phyloP scores from a whole-genome alignment of 2,797 vertebrate species.

The Valencia hispanica region DNA sequence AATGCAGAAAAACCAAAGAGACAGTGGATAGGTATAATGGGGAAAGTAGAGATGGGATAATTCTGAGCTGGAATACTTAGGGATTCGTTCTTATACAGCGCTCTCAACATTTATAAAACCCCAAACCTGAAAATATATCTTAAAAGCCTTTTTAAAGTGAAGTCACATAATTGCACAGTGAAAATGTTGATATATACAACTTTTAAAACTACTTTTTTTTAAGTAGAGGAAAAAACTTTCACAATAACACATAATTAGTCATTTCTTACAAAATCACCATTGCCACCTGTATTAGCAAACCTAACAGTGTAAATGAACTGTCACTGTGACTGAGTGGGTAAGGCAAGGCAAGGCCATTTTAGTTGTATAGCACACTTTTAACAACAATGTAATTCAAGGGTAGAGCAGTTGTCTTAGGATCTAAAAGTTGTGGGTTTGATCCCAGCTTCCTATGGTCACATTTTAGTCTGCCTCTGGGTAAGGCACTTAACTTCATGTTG shows the following conservation, averaged over 20 bases:
- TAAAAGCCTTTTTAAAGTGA: background rate
- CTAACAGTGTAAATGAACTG: background rate
- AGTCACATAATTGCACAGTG: background rate
- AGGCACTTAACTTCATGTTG: too few species aligned
- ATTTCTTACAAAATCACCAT: background rate
- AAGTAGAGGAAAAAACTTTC: background rate
- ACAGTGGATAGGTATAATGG: slow-evolving; percentile 20
- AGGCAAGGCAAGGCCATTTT: too few species aligned
- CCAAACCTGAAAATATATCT: background rate
- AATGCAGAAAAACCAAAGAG: slow-evolving; percentile 14
- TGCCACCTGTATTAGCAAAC: background rate
- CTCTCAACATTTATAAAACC: background rate
- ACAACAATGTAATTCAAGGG: too few species aligned
- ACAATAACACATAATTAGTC: background rate
- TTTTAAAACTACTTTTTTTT: background rate
- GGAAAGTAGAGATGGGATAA: slow-evolving; percentile 20
- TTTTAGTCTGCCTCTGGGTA: too few species aligned
- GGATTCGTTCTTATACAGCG: background rate
- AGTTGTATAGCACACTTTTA: too few species aligned
- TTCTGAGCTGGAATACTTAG: slow-evolving; percentile 8
- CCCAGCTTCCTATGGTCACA: too few species aligned
- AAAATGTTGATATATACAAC: background rate
- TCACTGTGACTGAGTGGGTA: too few species aligned
- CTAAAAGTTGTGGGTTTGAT: too few species aligned
- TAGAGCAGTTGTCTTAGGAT: too few species aligned